These are phyloP conservation scores for Charadrius vociferus DNA, from an alignment of 2,113 vertebrate species.

Conservation along the genomic window DNA sequence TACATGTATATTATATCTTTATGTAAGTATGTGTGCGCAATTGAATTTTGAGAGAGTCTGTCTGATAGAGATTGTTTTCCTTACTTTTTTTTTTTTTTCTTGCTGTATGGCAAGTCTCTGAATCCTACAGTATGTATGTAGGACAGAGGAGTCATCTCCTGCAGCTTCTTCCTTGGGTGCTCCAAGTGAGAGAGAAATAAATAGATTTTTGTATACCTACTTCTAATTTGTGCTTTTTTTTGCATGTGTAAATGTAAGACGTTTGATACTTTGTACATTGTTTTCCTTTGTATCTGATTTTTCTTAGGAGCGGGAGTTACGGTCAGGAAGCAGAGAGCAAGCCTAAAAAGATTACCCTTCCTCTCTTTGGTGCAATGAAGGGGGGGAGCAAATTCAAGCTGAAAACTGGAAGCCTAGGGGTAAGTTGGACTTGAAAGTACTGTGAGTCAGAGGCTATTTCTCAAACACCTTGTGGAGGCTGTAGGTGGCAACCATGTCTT, in stretches of 20 bases:
- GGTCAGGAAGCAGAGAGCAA: constrained; percentile 74
- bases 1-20: background rate
- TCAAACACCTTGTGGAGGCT: background rate
- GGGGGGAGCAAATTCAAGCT: constrained; percentile 95
- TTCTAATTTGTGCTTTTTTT: background rate
- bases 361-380: constrained; percentile 97
- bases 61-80: background rate
- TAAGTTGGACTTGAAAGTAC: constrained; percentile 57
- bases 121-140: background rate
- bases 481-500: background rate
- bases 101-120: background rate
- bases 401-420: constrained; percentile 94
- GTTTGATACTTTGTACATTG: background rate
- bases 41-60: background rate
- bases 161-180: background rate
- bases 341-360: constrained; percentile 84
- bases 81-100: background rate
- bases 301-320: constrained; percentile 59
- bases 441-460: background rate
- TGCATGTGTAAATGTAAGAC: background rate
- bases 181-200: background rate
- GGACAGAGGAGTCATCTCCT: background rate
- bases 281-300: constrained; percentile 16
- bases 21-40: background rate
- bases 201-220: background rate